Percentiles rank a stretch among this genome's conserved stretches.
These are phyloP conservation scores for Gari tellinella DNA, from an alignment of 2,888 invertebrate species.

Conservation along the genomic window DNA sequence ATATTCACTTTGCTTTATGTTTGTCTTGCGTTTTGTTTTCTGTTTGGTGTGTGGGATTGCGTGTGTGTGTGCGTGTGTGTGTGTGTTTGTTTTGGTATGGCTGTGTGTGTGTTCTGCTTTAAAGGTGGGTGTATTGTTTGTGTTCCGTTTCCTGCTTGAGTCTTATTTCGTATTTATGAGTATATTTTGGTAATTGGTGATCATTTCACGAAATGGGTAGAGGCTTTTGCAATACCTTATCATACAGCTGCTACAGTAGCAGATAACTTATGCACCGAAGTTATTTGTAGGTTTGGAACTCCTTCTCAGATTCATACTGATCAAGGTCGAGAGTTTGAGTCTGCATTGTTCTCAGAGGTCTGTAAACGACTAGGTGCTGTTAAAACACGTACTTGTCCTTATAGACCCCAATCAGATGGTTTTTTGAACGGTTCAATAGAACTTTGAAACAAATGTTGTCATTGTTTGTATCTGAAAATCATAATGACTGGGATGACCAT, in stretches of 20 bases:
- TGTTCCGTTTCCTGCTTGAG: too few relatives aligned
- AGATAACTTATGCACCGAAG: slow-evolving; percentile 7
- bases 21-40: too few relatives aligned
- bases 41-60: too few relatives aligned
- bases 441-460: slow-evolving; percentile 7
- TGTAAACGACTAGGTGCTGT: neutral
- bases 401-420: slow-evolving; percentile 12
- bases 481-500: neutral
- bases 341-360: slow-evolving; percentile 3
- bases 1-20: too few relatives aligned
- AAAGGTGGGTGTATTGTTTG: too few relatives aligned
- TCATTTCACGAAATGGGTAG: slow-evolving; percentile 12
- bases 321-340: slow-evolving; percentile 7
- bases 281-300: slow-evolving; percentile 5
- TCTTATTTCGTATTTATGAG: too few relatives aligned
- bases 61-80: too few relatives aligned
- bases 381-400: slow-evolving; percentile 13
- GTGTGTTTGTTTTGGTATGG: too few relatives aligned
- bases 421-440: slow-evolving; percentile 8
- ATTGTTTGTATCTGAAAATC: slow-evolving; percentile 1
- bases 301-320: slow-evolving; percentile 7
- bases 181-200: slow-evolving; percentile 1
- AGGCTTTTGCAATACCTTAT: neutral
- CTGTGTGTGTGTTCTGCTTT: too few relatives aligned
- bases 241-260: slow-evolving; percentile 1